Percentiles rank a stretch among this genome's conserved stretches.
phyloP scores from a whole-genome alignment of 2,113 vertebrate species.

The Nymphicus hollandicus region DNA sequence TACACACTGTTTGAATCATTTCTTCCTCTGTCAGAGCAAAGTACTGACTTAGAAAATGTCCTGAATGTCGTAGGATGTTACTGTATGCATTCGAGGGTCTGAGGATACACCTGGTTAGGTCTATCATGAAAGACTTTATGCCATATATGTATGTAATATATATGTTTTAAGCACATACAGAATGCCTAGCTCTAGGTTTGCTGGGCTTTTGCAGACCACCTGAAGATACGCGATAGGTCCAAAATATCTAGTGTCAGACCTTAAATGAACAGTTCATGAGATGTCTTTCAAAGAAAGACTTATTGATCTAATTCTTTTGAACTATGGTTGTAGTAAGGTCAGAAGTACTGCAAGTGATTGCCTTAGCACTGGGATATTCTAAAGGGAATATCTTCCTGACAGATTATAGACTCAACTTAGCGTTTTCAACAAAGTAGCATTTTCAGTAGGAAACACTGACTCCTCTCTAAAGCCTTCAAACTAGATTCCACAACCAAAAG shows the following conservation, averaged over 20 bases:
- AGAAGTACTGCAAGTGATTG: not conserved
- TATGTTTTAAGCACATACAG: not conserved
- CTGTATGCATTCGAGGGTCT: not conserved
- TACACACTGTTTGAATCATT: not conserved
- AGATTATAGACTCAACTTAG: not conserved
- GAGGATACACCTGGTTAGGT: not conserved
- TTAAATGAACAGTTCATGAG: not conserved
- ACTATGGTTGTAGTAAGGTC: not conserved
- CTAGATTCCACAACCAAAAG: not conserved
- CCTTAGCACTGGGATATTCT: not conserved
- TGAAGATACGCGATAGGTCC: not conserved
- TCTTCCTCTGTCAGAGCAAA: not conserved
- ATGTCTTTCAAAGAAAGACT: not conserved
- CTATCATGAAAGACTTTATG: not conserved
- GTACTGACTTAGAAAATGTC: not conserved
- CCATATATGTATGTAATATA: fast-evolving
- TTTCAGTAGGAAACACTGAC: not conserved
- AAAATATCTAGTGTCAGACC: not conserved
- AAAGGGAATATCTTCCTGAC: not conserved
- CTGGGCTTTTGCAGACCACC: not conserved
- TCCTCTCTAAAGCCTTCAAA: not conserved
- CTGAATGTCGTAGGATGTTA: not conserved
- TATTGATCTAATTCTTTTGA: not conserved
- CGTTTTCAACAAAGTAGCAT: not conserved
- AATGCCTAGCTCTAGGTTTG: not conserved